These are phyloP conservation scores for Dione juno DNA, from an alignment of 2,888 invertebrate species.

Conservation along the genomic window DNA sequence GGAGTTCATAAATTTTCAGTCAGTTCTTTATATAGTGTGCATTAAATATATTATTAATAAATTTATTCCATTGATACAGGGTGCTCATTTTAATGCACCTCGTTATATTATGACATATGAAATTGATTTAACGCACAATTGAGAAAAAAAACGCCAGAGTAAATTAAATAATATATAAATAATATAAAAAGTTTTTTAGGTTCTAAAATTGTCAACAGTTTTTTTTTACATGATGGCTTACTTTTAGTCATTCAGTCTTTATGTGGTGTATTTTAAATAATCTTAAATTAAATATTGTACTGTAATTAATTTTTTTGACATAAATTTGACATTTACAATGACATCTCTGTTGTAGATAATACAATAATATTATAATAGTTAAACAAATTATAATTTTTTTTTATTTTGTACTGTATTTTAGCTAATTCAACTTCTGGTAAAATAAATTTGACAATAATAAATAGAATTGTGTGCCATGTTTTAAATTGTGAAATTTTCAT, in stretches of 20 bases:
- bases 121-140: background rate
- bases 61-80: background rate
- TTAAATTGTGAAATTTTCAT: background rate
- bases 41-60: background rate
- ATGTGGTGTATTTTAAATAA: too few species aligned
- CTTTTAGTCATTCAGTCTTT: too few species aligned
- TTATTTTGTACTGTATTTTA: background rate
- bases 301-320: too few species aligned
- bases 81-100: background rate
- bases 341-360: too few species aligned
- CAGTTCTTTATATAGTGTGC: background rate
- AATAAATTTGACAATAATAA: slow-evolving; percentile 10
- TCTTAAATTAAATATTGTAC: too few species aligned
- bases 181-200: background rate
- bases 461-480: slow-evolving; percentile 2
- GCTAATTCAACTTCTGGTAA: background rate
- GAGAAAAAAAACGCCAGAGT: background rate
- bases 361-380: background rate
- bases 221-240: too few species aligned
- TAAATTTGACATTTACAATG: too few species aligned
- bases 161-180: too few species aligned
- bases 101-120: background rate
- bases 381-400: background rate
- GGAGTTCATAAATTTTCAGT: too few species aligned
- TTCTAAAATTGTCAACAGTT: too few species aligned